Evolutionary conservation across 1,140 invertebrate species (phyloP).

Genomic region (Drosophila watanabei): DNA sequence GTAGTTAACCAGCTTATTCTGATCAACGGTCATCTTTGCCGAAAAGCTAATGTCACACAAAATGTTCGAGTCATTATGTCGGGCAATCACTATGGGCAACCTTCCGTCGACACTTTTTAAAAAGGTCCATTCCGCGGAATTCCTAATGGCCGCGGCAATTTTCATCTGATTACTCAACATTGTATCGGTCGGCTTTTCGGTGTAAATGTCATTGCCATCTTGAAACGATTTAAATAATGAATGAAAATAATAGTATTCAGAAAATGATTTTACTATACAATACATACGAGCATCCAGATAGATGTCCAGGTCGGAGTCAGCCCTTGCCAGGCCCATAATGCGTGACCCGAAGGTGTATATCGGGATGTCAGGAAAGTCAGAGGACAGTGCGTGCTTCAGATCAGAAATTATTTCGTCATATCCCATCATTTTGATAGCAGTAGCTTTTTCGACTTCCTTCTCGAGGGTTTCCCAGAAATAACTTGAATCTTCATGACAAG

Average conservation of each 20-base stretch:
- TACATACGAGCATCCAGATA: constrained; percentile 23
- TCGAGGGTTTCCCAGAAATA: neutral
- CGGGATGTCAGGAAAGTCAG: neutral
- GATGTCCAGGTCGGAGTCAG: constrained; percentile 36
- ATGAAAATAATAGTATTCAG: too few species aligned
- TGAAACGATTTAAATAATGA: neutral
- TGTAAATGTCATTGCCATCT: constrained; percentile 4
- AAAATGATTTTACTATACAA: neutral
- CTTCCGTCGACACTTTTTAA: neutral
- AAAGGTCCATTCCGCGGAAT: neutral
- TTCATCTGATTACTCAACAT: neutral
- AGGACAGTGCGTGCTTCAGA: neutral
- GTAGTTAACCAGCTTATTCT: constrained; percentile 48
- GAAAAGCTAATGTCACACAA: constrained; percentile 36
- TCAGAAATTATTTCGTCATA: neutral
- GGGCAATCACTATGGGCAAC: constrained; percentile 25
- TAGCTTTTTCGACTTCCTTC: neutral
- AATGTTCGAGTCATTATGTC: neutral
- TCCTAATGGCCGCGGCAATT: constrained; percentile 3
- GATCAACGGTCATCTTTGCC: neutral
- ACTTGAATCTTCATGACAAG: neutral
- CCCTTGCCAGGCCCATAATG: constrained; percentile 25
- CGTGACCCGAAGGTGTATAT: constrained; percentile 36
- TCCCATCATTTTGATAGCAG: neutral
- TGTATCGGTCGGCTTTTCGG: neutral